Base-by-base conservation (phyloP, 2,888 invertebrate species). In the Tolmerus cingulatus region DNA sequence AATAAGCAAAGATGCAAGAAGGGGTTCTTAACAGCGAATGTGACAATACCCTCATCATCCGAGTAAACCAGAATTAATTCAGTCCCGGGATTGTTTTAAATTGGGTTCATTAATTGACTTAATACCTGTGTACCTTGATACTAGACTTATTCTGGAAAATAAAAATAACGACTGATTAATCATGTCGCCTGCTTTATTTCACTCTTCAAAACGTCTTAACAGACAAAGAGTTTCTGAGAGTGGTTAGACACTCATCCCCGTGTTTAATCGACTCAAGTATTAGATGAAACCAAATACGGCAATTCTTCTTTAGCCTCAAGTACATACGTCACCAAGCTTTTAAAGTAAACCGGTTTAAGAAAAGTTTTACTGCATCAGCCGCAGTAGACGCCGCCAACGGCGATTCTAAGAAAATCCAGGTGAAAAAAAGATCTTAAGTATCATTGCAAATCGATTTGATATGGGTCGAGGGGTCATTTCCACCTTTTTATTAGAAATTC, bases 301-400 rank as follows among this genome's bases (percentile, higher is more conserved):
- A 84, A 84, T 84, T 84, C 74, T 74, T 85, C 40, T 43, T 85
- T 23, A 23, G 85, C 37, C 23, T 74, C 46, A 74, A 77, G 46
- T 76, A 77, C n/a, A n/a, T n/a, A n/a, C 86, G 86, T 86, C 51
- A 86, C 46, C 46, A 23, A 87, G 55, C 76, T 76, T 76, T 84
- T 37, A 66, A 19, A 23, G 12, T 12, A 57, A 87, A 87, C 87
- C 87, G 87, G 87, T 87, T 87, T 76, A 57, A 82, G n/a, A 79
- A 87, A 82, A 84, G 77, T 40, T 84, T 87, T 55, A 85, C 84
- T 57, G 87, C 87, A 87, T 57, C 37, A 74, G 27, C 51, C 19
- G n/a, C 84, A 46, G 34, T 30, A 46, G 85, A 46, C 84, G 84
- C 79, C 84, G 77, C 79, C 43, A 43, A 46, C 23, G 74, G 37